Conservation (phyloP, 2,888 invertebrate genomes). For the Nomada lathburiana region DNA sequence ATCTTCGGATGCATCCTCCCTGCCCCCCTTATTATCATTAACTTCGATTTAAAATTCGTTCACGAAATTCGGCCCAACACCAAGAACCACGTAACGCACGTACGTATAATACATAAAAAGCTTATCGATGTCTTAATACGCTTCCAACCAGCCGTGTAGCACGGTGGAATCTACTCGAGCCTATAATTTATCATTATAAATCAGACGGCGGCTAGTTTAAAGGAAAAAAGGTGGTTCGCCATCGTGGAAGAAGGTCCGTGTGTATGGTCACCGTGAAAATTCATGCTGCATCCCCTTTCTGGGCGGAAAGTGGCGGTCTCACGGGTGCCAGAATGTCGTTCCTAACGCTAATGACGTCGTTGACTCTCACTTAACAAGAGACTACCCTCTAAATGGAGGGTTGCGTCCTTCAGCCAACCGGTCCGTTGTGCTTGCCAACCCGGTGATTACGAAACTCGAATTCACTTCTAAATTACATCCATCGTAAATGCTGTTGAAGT, state of each 20-base stretch:
- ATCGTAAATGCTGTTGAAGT: conserved; percentile 65
- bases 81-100: neutral
- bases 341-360: conserved; percentile 79
- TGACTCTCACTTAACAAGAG: conserved; percentile 79
- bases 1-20: neutral
- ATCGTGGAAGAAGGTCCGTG: conserved; percentile 32
- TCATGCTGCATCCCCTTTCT: conserved; percentile 55
- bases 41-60: neutral
- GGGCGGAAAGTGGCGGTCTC: conserved; percentile 69
- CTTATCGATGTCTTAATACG: conserved; percentile 23
- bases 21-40: neutral
- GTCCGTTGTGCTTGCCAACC: conserved; percentile 64
- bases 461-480: conserved; percentile 72
- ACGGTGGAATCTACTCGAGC: conserved; percentile 3
- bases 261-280: conserved; percentile 55
- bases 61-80: neutral
- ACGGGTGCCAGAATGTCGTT: conserved; percentile 75
- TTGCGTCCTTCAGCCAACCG: conserved; percentile 65
- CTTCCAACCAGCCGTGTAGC: neutral
- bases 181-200: conserved; percentile 50
- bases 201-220: conserved; percentile 21
- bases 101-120: no score
- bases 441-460: conserved; percentile 72
- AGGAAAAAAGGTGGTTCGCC: neutral
- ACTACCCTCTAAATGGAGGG: conserved; percentile 77